Base-by-base conservation (phyloP, 2,113 vertebrate species). In the Crypturellus undulatus region DNA sequence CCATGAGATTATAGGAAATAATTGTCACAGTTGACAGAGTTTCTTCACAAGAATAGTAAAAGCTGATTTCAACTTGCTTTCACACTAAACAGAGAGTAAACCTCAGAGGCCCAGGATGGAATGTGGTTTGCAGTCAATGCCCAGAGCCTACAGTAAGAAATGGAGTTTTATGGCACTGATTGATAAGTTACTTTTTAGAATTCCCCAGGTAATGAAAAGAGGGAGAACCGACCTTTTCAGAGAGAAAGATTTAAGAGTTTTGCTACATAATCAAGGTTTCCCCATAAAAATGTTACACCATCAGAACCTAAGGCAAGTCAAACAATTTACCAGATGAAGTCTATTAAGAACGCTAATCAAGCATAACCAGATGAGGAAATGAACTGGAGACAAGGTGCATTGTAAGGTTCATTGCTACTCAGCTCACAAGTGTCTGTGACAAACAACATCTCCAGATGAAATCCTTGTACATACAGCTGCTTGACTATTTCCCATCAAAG, bases 281-380 rank as follows among this genome's bases (percentile, higher is more conserved):
- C 40, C 24, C 26, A 12, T 79, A 67, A 21, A 78, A 73, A 42
- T 73, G 49, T 42, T 43, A 5, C 32, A 43, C 18, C 45, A 45
- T 34, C 43, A 87, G 11, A 87, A 56, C 63, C 58, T 45, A 36
- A 87, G 24, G 58, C 68, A 87, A 76, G 15, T 84, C 25, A 79
- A 90, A 65, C 12, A 56, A 51, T 49, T 73, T 80, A 38, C 26
- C 8, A 45, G 26, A 36, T 28, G 69, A 62, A 77, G 73, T 71
- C 73, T 80, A 63, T 79, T 87, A 71, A 76, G 58, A 77, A 90
- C 67, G 26, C 30, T 76, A 80, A 90, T 80, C 73, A 84, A 80
- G 51, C 36, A 76, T 79, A 64, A 62, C 25, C 63, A 67, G 70
- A 76, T 18, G 20, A 67, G 20, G 28, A 69, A 51, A 75, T 12